Base-by-base conservation (phyloP, 2,113 vertebrate species). In the Plectropomus leopardus region DNA sequence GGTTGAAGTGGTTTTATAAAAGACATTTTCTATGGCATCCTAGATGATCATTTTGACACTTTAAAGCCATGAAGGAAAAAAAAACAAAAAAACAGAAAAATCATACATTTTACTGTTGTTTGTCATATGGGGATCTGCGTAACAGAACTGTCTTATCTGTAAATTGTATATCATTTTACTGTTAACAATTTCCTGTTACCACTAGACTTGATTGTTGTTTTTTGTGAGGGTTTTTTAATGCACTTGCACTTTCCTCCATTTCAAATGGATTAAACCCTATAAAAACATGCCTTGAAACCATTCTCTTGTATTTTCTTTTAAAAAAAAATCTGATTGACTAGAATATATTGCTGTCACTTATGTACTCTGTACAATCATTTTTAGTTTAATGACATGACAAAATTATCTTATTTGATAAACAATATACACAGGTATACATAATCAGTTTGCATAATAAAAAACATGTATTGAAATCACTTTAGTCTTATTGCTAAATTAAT, bases 321-420 rank as follows among this genome's bases (percentile, higher is more conserved):
- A n/a, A n/a, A n/a, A n/a, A n/a, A n/a, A n/a, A n/a, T n/a, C n/a
- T n/a, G n/a, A n/a, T n/a, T n/a, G n/a, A n/a, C n/a, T n/a, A n/a
- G n/a, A n/a, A n/a, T n/a, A n/a, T 64, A 21, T 44, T 6, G 19
- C 1, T 19, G 11, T 40, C 44, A 60, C 6, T 26, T 26, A 16
- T 45, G 23, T 17, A 11, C 36, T 34, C 24, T 26, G 24, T 28
- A 16, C 24, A 23, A 15, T 15, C 13, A 23, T 55, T 70, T 63
- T 63, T 59, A 79, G 19, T 67, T 67, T 53, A 60, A 74, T 73
- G 40, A 68, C n/a, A 60, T 36, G 44, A 16, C 13, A 21, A 45
- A 51, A 23, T 72, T 64, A 63, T 71, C 19, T 45, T 4, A 66
- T 24, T 7, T 30, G 42, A 23, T 4, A 30, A 59, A 57, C 23